A percentile compares a stretch with the other conserved stretches of the same genome.
phyloP scores from a whole-genome alignment of 2,888 invertebrate species.

The Drepana falcataria region DNA sequence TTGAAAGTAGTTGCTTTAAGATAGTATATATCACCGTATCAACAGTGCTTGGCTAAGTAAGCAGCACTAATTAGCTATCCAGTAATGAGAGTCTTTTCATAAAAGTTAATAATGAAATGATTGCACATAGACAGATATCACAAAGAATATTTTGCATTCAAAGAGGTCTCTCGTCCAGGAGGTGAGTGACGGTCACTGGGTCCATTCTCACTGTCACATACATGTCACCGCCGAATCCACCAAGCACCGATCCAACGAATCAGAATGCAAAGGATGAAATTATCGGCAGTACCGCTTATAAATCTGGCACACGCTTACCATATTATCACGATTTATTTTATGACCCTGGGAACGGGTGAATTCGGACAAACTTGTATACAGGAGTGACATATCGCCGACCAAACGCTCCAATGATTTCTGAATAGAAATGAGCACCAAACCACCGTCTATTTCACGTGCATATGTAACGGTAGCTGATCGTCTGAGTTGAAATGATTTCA shows the following conservation, averaged over 20 bases:
- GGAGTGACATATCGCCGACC: constrained; percentile 23
- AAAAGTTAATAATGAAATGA: neutral
- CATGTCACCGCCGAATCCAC: constrained; percentile 38
- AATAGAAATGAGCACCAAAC: constrained; percentile 36
- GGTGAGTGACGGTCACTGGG: constrained; percentile 18
- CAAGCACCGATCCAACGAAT: constrained; percentile 33
- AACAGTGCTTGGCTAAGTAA: no score
- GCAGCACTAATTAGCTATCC: no score
- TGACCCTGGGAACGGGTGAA: constrained; percentile 48
- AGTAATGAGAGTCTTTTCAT: no score
- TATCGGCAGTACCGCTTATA: constrained; percentile 44
- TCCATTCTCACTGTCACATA: constrained; percentile 36
- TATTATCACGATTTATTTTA: constrained; percentile 53
- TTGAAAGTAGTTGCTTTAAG: no score
- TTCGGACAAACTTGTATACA: constrained; percentile 32
- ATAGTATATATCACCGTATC: no score
- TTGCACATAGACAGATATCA: neutral
- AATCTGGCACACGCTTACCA: constrained; percentile 49
- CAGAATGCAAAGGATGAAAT: constrained; percentile 56
- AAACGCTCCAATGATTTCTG: constrained; percentile 38
- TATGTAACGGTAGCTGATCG: constrained; percentile 2
- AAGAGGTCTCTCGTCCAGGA: neutral
- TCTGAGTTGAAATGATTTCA: constrained; percentile 1
- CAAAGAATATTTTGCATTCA: neutral
- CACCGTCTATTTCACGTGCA: constrained; percentile 12